phyloP scores from a whole-genome alignment of 1,140 invertebrate genomes.

The Zaprionus nigranus region DNA sequence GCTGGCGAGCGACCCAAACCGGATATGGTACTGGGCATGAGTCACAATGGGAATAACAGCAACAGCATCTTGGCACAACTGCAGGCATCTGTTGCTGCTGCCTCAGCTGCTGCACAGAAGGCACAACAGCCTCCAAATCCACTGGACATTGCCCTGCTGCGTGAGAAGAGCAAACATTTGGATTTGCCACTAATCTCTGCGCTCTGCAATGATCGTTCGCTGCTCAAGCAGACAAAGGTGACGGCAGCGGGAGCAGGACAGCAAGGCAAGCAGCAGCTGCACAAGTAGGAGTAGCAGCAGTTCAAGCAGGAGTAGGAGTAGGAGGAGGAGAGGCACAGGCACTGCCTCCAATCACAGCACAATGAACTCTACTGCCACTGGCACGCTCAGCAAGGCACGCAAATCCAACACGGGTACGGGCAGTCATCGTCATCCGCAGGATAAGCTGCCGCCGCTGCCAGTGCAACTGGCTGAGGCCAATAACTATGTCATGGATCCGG shows the following conservation, averaged over 20 bases:
- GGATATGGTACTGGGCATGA: constrained; percentile 53
- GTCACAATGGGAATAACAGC: constrained; percentile 46
- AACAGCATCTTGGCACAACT: constrained; percentile 77
- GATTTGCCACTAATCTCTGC: constrained; percentile 95
- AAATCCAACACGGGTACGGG: constrained; percentile 86
- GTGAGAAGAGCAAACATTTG: constrained; percentile 94
- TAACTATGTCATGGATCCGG: constrained; percentile 84
- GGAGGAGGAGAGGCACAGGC: constrained; percentile 5
- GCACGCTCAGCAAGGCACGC: constrained; percentile 86
- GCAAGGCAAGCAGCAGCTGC: constrained; percentile 76
- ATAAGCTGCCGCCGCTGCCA: constrained; percentile 85
- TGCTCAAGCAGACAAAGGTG: constrained; percentile 93
- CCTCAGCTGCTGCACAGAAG: constrained; percentile 21
- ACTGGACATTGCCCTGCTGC: constrained; percentile 91
- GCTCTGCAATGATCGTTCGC: constrained; percentile 93
- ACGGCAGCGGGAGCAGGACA: constrained; percentile 88
- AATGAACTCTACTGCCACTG: constrained; percentile 19
- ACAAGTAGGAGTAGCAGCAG: constrained; percentile 20
- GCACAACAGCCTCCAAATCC: constrained; percentile 61
- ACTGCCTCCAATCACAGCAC: not conserved
- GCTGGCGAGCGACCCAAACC: constrained; percentile 74
- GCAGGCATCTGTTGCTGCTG: constrained; percentile 65
- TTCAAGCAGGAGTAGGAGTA: constrained; percentile 7
- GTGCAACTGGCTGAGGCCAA: constrained; percentile 80
- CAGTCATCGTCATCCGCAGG: constrained; percentile 86